These are phyloP conservation scores for Setophaga coronata DNA, from an alignment of 2,113 vertebrate species.

Conservation along the genomic window DNA sequence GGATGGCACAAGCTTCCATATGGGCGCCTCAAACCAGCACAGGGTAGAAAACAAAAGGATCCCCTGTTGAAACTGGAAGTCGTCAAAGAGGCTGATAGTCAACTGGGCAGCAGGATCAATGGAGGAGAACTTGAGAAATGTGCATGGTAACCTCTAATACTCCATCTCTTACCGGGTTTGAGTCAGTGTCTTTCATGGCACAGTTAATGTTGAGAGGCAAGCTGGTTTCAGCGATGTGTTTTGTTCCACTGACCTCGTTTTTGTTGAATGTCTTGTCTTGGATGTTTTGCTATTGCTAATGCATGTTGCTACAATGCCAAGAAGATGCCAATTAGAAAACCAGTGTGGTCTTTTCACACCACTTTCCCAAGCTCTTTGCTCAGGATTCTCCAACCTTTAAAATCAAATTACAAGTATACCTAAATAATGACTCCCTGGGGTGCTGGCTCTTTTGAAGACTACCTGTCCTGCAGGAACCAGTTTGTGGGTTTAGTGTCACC, in stretches of 20 bases:
- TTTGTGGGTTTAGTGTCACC: background rate
- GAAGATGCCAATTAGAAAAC: background rate
- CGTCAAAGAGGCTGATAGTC: background rate
- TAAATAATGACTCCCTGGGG: background rate
- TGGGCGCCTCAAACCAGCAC: background rate
- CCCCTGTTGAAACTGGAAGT: background rate
- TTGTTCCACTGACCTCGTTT: background rate
- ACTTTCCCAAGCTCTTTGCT: background rate
- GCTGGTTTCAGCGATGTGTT: background rate
- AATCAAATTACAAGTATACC: background rate
- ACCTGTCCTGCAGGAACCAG: background rate
- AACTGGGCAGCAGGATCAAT: background rate
- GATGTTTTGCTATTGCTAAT: background rate
- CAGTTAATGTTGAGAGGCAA: background rate
- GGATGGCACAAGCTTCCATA: rapidly evolving
- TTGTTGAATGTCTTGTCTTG: background rate
- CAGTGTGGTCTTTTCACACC: background rate
- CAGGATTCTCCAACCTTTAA: background rate
- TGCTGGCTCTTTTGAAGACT: background rate
- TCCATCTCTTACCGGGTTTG: background rate
- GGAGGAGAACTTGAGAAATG: background rate
- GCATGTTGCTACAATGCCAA: rapidly evolving
- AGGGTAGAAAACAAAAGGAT: background rate
- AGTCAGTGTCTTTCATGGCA: background rate
- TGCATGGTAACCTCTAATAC: background rate